These are phyloP conservation scores for Thecocarcelia acutangulata DNA, from an alignment of 2,888 invertebrate species.

Conservation along the genomic window DNA sequence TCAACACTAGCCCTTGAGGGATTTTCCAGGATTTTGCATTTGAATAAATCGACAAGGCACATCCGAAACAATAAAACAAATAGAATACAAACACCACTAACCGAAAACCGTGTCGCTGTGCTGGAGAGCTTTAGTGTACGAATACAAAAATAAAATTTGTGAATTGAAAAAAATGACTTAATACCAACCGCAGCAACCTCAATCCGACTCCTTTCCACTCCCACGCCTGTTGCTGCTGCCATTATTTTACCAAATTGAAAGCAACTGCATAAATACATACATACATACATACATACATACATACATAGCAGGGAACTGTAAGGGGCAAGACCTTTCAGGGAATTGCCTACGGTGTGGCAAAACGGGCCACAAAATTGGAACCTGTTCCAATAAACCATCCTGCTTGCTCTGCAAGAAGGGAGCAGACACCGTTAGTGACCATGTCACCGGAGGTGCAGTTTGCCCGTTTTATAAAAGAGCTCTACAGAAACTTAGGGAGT, in stretches of 20 bases:
- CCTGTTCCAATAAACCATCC: too few relatives aligned
- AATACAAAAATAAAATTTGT: slow-evolving; percentile 56
- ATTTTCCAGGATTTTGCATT: slow-evolving; percentile 74
- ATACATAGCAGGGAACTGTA: too few relatives aligned
- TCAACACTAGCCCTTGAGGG: slow-evolving; percentile 69
- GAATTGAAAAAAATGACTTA: slow-evolving; percentile 60
- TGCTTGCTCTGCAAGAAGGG: too few relatives aligned
- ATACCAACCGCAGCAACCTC: slow-evolving; percentile 69
- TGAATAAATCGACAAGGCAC: slow-evolving; percentile 73
- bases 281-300: too few relatives aligned
- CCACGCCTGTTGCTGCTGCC: not conserved
- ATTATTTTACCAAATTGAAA: slow-evolving; percentile 29
- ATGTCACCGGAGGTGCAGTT: too few relatives aligned
- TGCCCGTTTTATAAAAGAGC: too few relatives aligned
- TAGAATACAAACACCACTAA: slow-evolving; percentile 48
- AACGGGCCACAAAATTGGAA: too few relatives aligned
- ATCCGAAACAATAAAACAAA: slow-evolving; percentile 66
- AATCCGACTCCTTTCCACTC: slow-evolving; percentile 48
- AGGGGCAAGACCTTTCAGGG: too few relatives aligned
- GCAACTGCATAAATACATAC: slow-evolving; percentile 1
- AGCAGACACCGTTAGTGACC: too few relatives aligned
- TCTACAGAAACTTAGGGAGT: too few relatives aligned
- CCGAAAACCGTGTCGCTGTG: slow-evolving; percentile 17
- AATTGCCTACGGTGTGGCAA: too few relatives aligned
- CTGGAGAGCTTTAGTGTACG: slow-evolving; percentile 5